These are phyloP conservation scores for Centrocercus urophasianus DNA, from an alignment of 2,113 vertebrate genomes.

Conservation along the genomic window DNA sequence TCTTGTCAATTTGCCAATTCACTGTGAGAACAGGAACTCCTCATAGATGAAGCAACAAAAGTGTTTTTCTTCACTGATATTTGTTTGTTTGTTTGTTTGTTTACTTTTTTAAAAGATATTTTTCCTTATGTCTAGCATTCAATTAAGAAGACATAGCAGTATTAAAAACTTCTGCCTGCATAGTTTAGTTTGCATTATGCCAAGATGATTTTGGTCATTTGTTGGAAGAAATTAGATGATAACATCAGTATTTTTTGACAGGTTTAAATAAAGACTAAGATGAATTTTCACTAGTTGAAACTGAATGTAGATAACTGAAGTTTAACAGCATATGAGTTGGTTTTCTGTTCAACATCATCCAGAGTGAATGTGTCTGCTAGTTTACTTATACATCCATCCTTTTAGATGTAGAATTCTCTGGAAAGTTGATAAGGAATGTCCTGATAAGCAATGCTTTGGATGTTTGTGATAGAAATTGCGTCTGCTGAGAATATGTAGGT, in stretches of 20 bases:
- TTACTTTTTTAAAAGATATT: neutral
- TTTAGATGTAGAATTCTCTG: neutral
- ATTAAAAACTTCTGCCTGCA: neutral
- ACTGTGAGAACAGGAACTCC: neutral
- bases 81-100: neutral
- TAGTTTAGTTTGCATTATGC: neutral
- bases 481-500: neutral
- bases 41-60: neutral
- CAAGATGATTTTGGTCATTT: neutral
- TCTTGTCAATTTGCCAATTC: neutral
- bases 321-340: neutral
- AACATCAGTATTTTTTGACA: neutral
- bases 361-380: neutral
- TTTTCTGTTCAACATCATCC: neutral
- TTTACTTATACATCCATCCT: neutral
- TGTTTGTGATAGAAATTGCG: neutral
- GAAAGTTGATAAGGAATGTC: neutral
- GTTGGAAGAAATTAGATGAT: neutral
- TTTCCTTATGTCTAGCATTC: neutral
- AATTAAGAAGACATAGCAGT: neutral
- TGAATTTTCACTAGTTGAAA: neutral
- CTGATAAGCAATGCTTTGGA: neutral
- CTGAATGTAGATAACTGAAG: neutral
- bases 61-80: neutral
- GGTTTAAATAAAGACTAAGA: neutral